Evolutionary conservation across 2,113 vertebrate species (phyloP).

Genomic region (Lagopus leucura): DNA sequence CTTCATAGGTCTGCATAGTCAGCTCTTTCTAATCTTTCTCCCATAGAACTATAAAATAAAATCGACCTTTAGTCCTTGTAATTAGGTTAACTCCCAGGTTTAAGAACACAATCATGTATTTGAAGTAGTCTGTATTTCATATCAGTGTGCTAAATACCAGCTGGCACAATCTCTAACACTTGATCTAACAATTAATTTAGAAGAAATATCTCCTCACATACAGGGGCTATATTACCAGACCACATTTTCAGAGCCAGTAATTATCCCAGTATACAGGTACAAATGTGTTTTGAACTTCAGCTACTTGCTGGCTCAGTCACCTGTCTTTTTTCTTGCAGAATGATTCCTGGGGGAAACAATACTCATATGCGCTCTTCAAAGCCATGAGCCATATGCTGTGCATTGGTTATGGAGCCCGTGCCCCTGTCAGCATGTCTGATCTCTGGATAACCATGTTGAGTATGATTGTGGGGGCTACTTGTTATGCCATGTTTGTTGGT

Average conservation of each 20-base stretch:
- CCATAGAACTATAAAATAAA: background rate
- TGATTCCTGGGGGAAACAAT: constrained; percentile 98
- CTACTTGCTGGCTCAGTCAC: constrained; percentile 30
- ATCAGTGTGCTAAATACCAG: background rate
- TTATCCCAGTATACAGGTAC: background rate
- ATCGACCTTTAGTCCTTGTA: background rate
- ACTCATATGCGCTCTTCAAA: constrained; percentile 98
- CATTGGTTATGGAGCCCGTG: constrained; percentile 95
- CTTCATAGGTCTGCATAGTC: background rate
- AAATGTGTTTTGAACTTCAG: background rate
- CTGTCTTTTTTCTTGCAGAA: constrained; percentile 84
- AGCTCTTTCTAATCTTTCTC: background rate
- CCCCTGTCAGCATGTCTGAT: constrained; percentile 98
- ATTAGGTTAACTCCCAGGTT: background rate
- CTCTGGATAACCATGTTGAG: constrained; percentile 99
- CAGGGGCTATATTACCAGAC: constrained; percentile 34
- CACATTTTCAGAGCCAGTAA: constrained; percentile 48
- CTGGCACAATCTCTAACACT: constrained; percentile 4
- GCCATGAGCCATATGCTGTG: constrained; percentile 99
- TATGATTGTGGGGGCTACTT: constrained; percentile 98
- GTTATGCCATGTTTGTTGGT: constrained; percentile 99
- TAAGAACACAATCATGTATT: background rate
- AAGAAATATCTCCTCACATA: constrained; percentile 11
- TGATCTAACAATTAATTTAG: constrained; percentile 24
- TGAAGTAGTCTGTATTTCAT: constrained; percentile 17